phyloP scores from a whole-genome alignment of 2,113 vertebrate genomes.

The Talpa occidentalis region DNA sequence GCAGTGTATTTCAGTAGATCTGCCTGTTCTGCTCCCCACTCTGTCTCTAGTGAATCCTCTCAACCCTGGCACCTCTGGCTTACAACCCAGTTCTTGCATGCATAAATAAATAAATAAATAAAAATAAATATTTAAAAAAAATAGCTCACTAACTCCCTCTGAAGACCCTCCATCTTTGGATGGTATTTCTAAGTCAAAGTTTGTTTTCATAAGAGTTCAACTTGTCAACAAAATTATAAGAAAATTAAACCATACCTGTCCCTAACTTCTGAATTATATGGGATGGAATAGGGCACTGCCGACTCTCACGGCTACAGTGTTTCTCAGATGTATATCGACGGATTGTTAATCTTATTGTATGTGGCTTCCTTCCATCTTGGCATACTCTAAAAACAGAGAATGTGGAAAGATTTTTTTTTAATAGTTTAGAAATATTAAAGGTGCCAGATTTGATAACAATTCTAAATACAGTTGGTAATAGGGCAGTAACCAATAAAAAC shows the following conservation, averaged over 20 bases:
- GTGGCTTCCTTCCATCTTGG: constrained; percentile 91
- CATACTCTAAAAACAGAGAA: constrained; percentile 83
- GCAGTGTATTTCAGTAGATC: too few species aligned
- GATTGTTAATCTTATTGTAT: constrained; percentile 90
- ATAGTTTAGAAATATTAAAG: background rate
- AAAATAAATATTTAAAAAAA: too few species aligned
- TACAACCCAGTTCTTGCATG: too few species aligned
- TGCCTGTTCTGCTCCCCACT: too few species aligned
- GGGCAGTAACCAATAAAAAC: constrained; percentile 14
- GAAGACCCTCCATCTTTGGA: background rate
- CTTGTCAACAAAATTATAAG: constrained; percentile 16
- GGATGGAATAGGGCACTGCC: constrained; percentile 91
- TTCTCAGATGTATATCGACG: constrained; percentile 86
- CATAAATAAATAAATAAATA: too few species aligned
- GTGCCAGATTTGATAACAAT: background rate
- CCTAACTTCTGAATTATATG: constrained; percentile 88
- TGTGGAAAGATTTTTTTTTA: background rate
- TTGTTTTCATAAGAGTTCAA: constrained; percentile 1
- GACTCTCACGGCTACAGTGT: constrained; percentile 90
- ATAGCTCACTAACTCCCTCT: background rate
- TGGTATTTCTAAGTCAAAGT: constrained; percentile 26
- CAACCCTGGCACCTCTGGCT: too few species aligned
- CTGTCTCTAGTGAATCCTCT: too few species aligned
- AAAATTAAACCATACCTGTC: constrained; percentile 82
- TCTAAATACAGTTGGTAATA: background rate